A percentile compares a stretch with the other conserved stretches of the same genome.
Conservation (phyloP, 2,797 vertebrate genomes). For the Pangasius larnaudii region DNA sequence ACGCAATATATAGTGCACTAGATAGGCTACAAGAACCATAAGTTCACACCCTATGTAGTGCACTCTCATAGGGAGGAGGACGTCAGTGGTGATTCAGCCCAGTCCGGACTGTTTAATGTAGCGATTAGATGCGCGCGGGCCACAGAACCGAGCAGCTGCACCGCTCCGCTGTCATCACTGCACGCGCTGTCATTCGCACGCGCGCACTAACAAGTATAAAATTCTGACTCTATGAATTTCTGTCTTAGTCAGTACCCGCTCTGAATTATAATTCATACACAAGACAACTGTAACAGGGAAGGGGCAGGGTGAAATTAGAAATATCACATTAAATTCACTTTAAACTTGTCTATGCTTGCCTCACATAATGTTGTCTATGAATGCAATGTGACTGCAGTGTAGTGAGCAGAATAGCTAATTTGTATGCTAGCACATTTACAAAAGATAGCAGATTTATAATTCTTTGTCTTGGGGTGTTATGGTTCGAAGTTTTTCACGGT, state of each 20-base stretch:
- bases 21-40: not conserved
- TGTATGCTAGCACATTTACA: not conserved
- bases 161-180: no score
- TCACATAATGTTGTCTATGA: not conserved
- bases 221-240: not conserved
- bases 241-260: not conserved
- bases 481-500: not conserved
- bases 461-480: not conserved
- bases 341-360: not conserved
- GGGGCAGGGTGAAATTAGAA: not conserved
- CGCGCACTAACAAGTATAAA: not conserved
- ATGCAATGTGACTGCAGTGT: not conserved
- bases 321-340: not conserved
- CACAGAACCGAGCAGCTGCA: not conserved
- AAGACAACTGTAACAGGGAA: not conserved
- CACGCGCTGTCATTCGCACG: not conserved
- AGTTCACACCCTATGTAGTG: not conserved
- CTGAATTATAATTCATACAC: no score
- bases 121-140: not conserved
- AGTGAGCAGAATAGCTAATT: not conserved
- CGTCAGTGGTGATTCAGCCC: not conserved
- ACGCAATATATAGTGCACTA: not conserved
- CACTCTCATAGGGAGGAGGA: not conserved
- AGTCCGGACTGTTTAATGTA: not conserved
- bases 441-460: not conserved